Base-by-base conservation (phyloP, 2,888 invertebrate species). In the Micoletzkya japonica region DNA sequence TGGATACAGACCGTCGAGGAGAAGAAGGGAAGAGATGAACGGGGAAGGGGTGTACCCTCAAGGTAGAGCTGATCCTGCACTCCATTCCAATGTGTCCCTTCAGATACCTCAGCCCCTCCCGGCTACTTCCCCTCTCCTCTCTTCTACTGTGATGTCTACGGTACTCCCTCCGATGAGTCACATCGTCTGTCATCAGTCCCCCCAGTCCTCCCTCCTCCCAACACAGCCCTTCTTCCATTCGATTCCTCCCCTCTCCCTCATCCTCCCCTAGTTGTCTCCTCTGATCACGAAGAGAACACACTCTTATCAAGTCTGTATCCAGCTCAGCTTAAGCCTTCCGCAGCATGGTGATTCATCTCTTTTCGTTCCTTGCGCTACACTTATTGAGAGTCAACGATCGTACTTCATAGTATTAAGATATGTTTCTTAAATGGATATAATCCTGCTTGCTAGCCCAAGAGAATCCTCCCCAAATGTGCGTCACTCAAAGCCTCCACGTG, bases 1-100 rank as follows among this genome's bases (percentile, higher is more conserved):
- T 34, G 80, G 81, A 34, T 82, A 76, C 70, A 76, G 84, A 32
- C 80, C 80, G 34, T 74, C 78, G 3, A 50, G 83, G 37, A 60
- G 84, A 39, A 74, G n/a, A n/a, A n/a, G n/a, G n/a, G n/a, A n/a
- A n/a, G n/a, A n/a, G n/a, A n/a, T n/a, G n/a, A n/a, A n/a, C n/a
- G n/a, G n/a, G n/a, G n/a, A n/a, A n/a, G n/a, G n/a, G n/a, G n/a
- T n/a, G n/a, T n/a, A n/a, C n/a, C 30, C 34, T 52, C 64, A 32
- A 0, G 26, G 26, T 6, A 3, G 39, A 17, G 39, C 61, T 59
- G 4, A 32, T 30, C 20, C 34, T 20, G 14, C 10, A 39, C 24
- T 34, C 61, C 30, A 39, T 24, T 61, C 44, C 44, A 14, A 58
- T 58, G 10, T 4, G 14, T 61, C 3, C 30, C 4, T 56, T 57